Base-by-base conservation (phyloP, 2,113 vertebrate genomes). In the Dryoscopus gambensis region DNA sequence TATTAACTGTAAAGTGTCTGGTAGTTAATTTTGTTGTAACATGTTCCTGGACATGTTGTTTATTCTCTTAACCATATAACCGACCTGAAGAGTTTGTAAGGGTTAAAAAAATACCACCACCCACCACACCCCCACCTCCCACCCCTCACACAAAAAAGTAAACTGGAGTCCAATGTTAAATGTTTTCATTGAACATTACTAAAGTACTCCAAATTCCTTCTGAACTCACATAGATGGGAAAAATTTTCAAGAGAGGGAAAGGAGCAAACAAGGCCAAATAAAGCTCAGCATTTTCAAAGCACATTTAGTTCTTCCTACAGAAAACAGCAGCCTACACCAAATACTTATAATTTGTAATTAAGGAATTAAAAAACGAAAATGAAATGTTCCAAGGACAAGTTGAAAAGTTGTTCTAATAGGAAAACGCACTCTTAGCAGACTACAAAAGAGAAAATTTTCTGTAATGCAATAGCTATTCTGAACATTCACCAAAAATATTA, bases 401-500 rank as follows among this genome's bases (percentile, higher is more conserved):
- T 67, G 75, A 74, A 96, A 91, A 88, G 70, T 85, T 86, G 42
- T 37, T 93, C 82, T 92, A 85, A 89, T 56, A 87, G 63, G 67
- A 90, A 95, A 94, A 74, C 1, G 5, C 35, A 74, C 55, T 80
- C 84, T 79, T 71, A 46, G 68, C 76, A 85, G 70, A 85, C n/a
- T 83, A 46, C 39, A 35, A 70, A 47, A 70, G 12, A 46, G 64
- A 59, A 90, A 91, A 90, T 63, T 93, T 87, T 83, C 67, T 73
- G 55, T 55, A 88, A 86, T 60, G 33, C 47, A 86, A 67, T 8
- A 87, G 63, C 63, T 91, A 80, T 73, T 96, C 75, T 78, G 60
- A 96, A 88, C 50, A n/a, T 55, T 67, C 88, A 88, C 60, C 56
- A 88, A 92, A 95, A 84, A 70, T 68, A 90, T 77, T 90, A 95